Evolutionary conservation across 2,888 invertebrate genomes (phyloP).

Genomic region (Aleiodes leptofemur): DNA sequence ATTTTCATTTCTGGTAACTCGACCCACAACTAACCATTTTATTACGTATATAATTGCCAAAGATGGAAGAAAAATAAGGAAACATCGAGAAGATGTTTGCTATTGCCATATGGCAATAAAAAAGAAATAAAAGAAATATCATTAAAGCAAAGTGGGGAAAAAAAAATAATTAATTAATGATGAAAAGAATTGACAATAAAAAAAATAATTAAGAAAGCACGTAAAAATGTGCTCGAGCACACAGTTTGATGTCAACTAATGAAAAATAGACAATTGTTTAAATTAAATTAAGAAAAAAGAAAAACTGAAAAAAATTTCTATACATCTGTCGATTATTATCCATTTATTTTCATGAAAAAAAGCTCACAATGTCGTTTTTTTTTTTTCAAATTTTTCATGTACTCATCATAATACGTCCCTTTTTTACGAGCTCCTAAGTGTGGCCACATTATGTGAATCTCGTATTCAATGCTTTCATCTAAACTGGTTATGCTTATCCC

Average conservation of each 20-base stretch:
- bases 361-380: constrained; percentile 15
- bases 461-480: neutral
- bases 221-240: constrained; percentile 11
- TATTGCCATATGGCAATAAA: constrained; percentile 15
- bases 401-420: neutral
- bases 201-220: neutral
- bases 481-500: neutral
- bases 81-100: neutral
- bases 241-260: neutral
- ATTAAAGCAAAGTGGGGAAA: neutral
- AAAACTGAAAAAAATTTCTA: neutral
- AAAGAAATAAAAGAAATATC: constrained; percentile 3
- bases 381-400: neutral
- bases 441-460: neutral
- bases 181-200: neutral
- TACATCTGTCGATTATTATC: too few relatives aligned
- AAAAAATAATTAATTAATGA: neutral
- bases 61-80: constrained; percentile 23
- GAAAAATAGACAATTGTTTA: neutral
- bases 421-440: constrained; percentile 1
- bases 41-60: constrained; percentile 17
- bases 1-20: constrained; percentile 23
- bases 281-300: neutral
- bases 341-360: constrained; percentile 11
- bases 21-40: constrained; percentile 19